A percentile compares a stretch with the other conserved stretches of the same genome.
phyloP scores from a whole-genome alignment of 2,888 invertebrate species.

The Panorpa germanica region DNA sequence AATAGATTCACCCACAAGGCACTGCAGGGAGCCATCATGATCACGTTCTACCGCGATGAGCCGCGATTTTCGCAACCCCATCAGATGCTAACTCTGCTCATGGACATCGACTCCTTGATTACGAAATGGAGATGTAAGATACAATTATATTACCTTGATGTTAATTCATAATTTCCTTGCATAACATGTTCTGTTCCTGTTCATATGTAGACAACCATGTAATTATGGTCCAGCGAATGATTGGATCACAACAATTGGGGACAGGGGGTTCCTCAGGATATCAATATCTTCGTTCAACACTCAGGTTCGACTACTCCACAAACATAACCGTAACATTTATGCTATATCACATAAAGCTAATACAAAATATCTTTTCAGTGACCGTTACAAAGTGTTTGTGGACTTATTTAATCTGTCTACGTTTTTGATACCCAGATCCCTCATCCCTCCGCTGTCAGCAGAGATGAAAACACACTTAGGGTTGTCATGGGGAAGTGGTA shows the following conservation, averaged over 20 bases:
- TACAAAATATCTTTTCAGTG: conserved; percentile 39
- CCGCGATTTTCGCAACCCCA: conserved; percentile 96
- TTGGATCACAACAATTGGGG: conserved; percentile 88
- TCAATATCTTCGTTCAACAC: conserved; percentile 88
- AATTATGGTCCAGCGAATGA: conserved; percentile 96
- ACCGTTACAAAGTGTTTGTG: conserved; percentile 95
- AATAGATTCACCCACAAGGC: conserved; percentile 71
- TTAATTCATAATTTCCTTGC: background rate
- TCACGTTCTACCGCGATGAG: conserved; percentile 91
- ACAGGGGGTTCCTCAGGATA: conserved; percentile 98
- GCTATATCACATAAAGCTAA: conserved; percentile 4
- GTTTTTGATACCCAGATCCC: conserved; percentile 78
- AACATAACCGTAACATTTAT: conserved; percentile 1
- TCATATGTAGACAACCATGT: conserved; percentile 79
- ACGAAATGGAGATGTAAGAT: conserved; percentile 96
- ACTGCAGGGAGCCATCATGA: conserved; percentile 94
- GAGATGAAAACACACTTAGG: conserved; percentile 63
- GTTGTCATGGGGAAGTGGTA: conserved; percentile 27
- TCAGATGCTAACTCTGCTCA: conserved; percentile 80
- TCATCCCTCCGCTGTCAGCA: conserved; percentile 74
- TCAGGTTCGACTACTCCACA: conserved; percentile 44
- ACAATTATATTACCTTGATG: conserved; percentile 5
- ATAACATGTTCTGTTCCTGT: conserved; percentile 2
- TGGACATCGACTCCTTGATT: conserved; percentile 96
- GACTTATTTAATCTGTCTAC: conserved; percentile 96